Evolutionary conservation across 2,888 invertebrate species (phyloP).

Genomic region (Xanthia togata): DNA sequence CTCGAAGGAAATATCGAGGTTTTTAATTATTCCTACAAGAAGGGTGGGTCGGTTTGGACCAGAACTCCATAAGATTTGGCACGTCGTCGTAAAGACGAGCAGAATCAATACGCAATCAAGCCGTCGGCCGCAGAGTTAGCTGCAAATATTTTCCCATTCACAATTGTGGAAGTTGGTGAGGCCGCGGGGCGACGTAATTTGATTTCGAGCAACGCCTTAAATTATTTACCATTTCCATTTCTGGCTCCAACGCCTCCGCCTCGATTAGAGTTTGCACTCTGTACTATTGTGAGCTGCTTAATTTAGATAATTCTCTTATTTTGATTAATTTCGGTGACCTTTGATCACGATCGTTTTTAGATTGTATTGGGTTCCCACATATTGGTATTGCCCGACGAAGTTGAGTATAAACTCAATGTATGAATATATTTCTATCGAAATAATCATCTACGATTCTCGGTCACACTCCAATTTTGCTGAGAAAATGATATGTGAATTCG

Average conservation of each 20-base stretch:
- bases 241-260: constrained; percentile 58
- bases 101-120: constrained; percentile 82
- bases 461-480: background rate
- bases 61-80: constrained; percentile 43
- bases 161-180: constrained; percentile 68
- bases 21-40: constrained; percentile 61
- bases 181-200: constrained; percentile 65
- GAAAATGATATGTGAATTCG: constrained; percentile 9
- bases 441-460: background rate
- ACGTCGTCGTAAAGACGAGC: constrained; percentile 61
- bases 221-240: constrained; percentile 73
- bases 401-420: constrained; percentile 6
- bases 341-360: constrained; percentile 19
- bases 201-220: constrained; percentile 75
- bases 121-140: constrained; percentile 76
- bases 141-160: constrained; percentile 78
- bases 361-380: background rate
- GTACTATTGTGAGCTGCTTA: constrained; percentile 47
- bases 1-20: constrained; percentile 26
- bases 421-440: background rate
- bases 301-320: constrained; percentile 38
- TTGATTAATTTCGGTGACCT: constrained; percentile 35
- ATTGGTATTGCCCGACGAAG: constrained; percentile 3
- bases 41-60: constrained; percentile 17
- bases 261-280: constrained; percentile 57